Base-by-base conservation (phyloP, 1,140 invertebrate genomes). In the Liolophura sinensis region DNA sequence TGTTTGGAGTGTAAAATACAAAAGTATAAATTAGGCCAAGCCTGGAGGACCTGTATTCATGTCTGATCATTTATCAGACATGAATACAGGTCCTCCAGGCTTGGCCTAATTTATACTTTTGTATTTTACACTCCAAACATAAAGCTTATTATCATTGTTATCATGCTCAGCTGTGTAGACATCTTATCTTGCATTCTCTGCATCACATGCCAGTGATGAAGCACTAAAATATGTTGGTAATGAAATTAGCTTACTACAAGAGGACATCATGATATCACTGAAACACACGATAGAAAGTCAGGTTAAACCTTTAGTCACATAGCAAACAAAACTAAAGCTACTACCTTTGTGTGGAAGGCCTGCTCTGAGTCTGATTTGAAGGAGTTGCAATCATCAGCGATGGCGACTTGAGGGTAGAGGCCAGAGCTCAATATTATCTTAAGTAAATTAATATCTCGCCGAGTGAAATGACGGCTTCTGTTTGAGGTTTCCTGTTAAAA, bases 371-470 rank as follows among this genome's bases (percentile, higher is more conserved):
- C 89, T 46, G 90, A 89, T 88, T 96, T 97, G 77, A 91, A 95
- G 76, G 92, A 91, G 84, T 99, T 99, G 75, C 92, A 93, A 75
- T 96, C 93, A 85, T 99, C 96, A 16, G 92, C 89, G 52, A 96
- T 88, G 7, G 95, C 93, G 60, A 97, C 86, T 85, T 97, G 95
- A 12, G 96, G 96, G 85, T 98, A 98, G 22, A 98, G 85, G 11
- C 95, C 95, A 86, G 93, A 92, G 71, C 91, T 92, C 1, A 98
- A 83, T 65, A 98, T 93, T 47, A 97, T 80, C 87, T 98, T 96
- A 15, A 96, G 82, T 83, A 96, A 89, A 60, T 91, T 89, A n/a
- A 97, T 84, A 81, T 98, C 94, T 65, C 91, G 88, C 58, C 92
- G 89, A 67, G 90, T 93, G 22, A 89, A 90, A 12, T 92, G 88